These are phyloP conservation scores for Benthosema pterotum DNA, from an alignment of 2,797 vertebrate species.

Conservation along the genomic window DNA sequence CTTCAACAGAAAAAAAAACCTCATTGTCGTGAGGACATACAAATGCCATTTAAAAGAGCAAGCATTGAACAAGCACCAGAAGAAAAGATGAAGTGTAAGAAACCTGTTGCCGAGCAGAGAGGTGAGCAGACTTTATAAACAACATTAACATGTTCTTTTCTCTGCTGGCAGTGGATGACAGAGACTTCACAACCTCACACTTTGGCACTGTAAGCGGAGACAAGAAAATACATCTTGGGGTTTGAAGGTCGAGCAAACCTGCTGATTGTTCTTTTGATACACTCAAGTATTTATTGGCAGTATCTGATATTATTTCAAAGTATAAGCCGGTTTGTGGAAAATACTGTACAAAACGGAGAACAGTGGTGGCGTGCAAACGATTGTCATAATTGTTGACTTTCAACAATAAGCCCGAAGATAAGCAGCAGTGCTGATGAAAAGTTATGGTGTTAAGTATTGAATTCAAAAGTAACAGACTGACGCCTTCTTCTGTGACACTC, in stretches of 20 bases:
- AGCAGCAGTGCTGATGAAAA: conserved; percentile 7
- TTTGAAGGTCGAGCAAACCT: conserved; percentile 17
- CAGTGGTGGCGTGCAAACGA: background rate
- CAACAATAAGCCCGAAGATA: conserved; percentile 21
- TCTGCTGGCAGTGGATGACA: conserved; percentile 33
- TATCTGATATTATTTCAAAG: conserved; percentile 36
- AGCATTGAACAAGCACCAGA: conserved; percentile 40
- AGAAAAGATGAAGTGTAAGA: conserved; percentile 20
- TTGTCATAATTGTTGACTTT: conserved; percentile 10
- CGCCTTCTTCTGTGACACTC: conserved; percentile 35
- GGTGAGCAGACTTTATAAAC: conserved; percentile 25
- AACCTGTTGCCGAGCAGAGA: conserved; percentile 18
- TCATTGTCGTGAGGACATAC: conserved; percentile 10
- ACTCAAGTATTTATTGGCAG: conserved; percentile 31
- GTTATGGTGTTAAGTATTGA: background rate
- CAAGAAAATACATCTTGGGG: background rate
- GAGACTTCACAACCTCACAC: conserved; percentile 31
- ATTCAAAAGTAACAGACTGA: conserved; percentile 6
- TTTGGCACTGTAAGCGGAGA: conserved; percentile 53
- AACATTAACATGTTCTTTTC: conserved; percentile 8
- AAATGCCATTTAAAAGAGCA: conserved; percentile 26
- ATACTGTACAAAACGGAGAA: background rate
- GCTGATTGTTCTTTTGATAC: background rate
- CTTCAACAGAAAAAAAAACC: conserved; percentile 24
- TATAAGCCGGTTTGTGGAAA: background rate